Evolutionary conservation across 2,113 vertebrate genomes (phyloP).

Genomic region (Anoura caudifer): DNA sequence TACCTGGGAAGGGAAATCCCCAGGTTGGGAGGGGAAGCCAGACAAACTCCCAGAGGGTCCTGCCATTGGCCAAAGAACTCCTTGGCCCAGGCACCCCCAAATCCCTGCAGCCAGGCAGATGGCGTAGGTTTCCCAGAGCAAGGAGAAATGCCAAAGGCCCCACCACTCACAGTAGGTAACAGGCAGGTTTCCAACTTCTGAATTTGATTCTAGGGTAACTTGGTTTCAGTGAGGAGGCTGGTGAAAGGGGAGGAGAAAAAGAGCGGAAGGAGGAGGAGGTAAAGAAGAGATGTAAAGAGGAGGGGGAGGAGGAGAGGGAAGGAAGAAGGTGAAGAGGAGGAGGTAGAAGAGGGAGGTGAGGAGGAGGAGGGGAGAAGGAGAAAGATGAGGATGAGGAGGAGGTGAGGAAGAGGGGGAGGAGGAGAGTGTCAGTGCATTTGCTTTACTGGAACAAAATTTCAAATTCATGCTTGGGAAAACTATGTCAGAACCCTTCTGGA

Average conservation of each 20-base stretch:
- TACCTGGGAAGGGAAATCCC: not conserved
- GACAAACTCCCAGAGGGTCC: not conserved
- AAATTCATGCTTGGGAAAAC: conserved; percentile 36
- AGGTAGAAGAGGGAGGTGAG: too few species aligned
- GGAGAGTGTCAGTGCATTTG: not conserved
- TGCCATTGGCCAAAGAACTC: not conserved
- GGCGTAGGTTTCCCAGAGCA: not conserved
- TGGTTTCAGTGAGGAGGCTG: not conserved
- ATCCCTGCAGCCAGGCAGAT: not conserved
- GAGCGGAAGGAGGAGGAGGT: too few species aligned
- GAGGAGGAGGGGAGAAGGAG: too few species aligned
- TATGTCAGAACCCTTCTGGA: conserved; percentile 13
- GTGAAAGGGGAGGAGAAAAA: too few species aligned
- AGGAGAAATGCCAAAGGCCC: not conserved
- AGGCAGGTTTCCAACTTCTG: not conserved
- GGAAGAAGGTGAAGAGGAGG: too few species aligned
- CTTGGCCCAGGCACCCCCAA: not conserved
- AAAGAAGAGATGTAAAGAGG: not conserved
- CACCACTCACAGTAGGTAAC: accelerated
- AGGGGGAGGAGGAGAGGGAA: not conserved
- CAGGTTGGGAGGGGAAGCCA: not conserved
- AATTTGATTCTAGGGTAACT: not conserved
- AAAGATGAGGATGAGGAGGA: not conserved
- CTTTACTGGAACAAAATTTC: not conserved
- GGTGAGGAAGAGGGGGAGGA: not conserved